Conservation (phyloP, 1,140 invertebrate species). For the Apolygus lucorum region DNA sequence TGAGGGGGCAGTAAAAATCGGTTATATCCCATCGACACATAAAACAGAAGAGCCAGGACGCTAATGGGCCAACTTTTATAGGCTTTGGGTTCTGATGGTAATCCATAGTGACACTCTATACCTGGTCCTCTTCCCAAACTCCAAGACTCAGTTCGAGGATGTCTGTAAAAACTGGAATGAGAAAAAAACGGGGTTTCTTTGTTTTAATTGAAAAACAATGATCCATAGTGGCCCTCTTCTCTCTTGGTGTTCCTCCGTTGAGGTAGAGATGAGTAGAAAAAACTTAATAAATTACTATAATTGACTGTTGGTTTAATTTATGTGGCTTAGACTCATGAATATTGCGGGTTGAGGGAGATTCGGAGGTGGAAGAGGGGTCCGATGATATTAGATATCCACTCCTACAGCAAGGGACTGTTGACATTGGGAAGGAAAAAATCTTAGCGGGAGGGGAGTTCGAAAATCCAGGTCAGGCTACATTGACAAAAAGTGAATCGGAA, state of each 20-base stretch:
- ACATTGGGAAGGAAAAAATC: too few relatives aligned
- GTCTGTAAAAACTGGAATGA: too few relatives aligned
- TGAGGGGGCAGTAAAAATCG: too few relatives aligned
- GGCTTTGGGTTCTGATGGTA: neutral
- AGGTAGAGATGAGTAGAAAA: neutral
- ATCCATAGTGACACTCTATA: neutral
- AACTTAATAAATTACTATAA: slow-evolving; percentile 3
- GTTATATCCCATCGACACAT: too few relatives aligned
- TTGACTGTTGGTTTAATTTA: slow-evolving; percentile 1
- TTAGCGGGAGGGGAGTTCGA: too few relatives aligned
- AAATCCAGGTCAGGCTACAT: too few relatives aligned
- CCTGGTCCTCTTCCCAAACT: neutral
- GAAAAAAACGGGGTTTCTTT: neutral
- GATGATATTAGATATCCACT: neutral
- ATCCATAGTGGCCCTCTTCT: neutral
- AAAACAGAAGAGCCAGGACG: neutral
- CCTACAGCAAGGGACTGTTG: too few relatives aligned
- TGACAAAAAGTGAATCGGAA: too few relatives aligned
- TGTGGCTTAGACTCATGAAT: neutral
- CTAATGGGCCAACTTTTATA: neutral
- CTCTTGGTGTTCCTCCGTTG: neutral
- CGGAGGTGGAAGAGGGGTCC: neutral
- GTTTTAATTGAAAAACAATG: neutral
- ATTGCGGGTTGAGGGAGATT: neutral
- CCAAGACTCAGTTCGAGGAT: too few relatives aligned